Evolutionary conservation across 2,888 invertebrate genomes (phyloP), one percentile per base, ranked within the genome.

Genomic region (Hemistola chrysoprasaria): DNA sequence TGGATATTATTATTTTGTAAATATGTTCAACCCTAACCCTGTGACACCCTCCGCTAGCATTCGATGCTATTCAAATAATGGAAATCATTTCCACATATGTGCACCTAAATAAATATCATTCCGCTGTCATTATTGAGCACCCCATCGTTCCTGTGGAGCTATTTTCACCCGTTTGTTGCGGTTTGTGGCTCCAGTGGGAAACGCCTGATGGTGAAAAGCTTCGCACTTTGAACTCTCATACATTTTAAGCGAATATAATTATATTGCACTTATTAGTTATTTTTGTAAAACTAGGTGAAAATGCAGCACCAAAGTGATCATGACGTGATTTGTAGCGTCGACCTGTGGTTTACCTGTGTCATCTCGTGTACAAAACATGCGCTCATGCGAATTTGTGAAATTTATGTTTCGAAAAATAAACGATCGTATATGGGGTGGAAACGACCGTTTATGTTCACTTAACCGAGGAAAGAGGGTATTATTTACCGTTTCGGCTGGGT

Each of bases 371-470:
- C 71, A 55, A 75, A 71, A 73, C 70, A 79, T 67, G 68, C 74
- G 69, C 71, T 71, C 70, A 80, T 71, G 78, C 68, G 81, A 81
- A 82, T 80, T 83, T 73, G 77, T 70, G 63, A 81, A 86, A 86
- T 87, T 84, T 85, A 87, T 86, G 84, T 83, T 85, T 85, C 78
- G 83, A 82, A 84, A 87, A 85, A 85, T 82, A 86, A 86, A 86
- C 80, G 85, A 78, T 82, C 82, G 83, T 84, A 87, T 85, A 88
- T 87, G 87, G 87, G 86, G 87, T 87, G 87, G 87, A 88, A 88
- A 86, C 87, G 85, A 83, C 78, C 86, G 84, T 87, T 87, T 86
- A 86, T 85, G 87, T 86, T 88, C 87, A 88, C 87, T 88, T 88
- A 87, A 88, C 86, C 87, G 86, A 86, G 85, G 82, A 78, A 85